phyloP scores from a whole-genome alignment of 2,797 vertebrate genomes.

The Sciaenops ocellatus region DNA sequence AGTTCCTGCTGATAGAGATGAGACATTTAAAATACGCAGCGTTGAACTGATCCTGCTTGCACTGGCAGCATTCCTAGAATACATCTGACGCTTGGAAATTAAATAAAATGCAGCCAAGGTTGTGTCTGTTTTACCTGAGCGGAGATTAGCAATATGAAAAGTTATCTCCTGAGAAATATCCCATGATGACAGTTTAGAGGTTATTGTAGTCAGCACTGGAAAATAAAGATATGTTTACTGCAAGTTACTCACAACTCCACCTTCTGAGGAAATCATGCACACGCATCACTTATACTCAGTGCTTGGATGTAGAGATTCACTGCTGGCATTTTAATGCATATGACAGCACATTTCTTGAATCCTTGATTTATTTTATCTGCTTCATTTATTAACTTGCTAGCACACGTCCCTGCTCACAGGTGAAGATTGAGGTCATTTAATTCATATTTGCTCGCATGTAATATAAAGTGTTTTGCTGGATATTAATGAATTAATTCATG shows the following conservation, averaged over 20 bases:
- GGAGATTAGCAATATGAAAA: constrained; percentile 2
- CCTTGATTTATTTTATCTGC: neutral
- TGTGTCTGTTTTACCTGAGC: constrained; percentile 6
- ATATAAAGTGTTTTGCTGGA: neutral
- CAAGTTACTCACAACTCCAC: neutral
- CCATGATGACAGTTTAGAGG: constrained; percentile 5
- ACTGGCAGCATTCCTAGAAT: neutral
- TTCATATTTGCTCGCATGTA: neutral
- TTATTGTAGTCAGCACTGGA: neutral
- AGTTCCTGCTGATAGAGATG: constrained; percentile 4
- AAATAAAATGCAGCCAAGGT: neutral
- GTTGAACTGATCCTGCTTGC: neutral
- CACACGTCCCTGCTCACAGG: neutral
- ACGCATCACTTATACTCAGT: no score
- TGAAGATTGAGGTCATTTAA: neutral
- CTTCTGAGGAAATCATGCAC: no score
- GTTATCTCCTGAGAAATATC: constrained; percentile 11
- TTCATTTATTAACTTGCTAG: neutral
- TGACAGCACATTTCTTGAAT: neutral
- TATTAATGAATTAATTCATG: neutral
- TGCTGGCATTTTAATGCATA: no score
- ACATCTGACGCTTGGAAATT: neutral
- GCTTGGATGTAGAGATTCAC: no score
- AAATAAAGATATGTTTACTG: constrained; percentile 5
- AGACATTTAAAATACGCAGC: constrained; percentile 9